A percentile compares a stretch with the other conserved stretches of the same genome.
These are phyloP conservation scores for Digitonthophagus gazella DNA, from an alignment of 2,888 invertebrate genomes.

Conservation along the genomic window DNA sequence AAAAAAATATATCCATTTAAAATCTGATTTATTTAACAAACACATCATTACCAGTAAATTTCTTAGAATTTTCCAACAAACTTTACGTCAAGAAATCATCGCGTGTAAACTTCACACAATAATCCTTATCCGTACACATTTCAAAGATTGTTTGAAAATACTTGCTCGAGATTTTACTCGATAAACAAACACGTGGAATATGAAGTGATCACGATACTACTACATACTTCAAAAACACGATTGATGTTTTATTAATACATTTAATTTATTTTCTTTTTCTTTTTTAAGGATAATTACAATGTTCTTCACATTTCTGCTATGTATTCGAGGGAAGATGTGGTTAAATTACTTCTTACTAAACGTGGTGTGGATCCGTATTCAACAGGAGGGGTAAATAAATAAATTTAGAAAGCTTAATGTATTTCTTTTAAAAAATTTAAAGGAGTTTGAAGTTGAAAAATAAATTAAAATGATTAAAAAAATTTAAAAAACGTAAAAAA, in stretches of 20 bases:
- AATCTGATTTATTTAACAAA: too few species aligned
- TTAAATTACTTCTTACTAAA: constrained; percentile 83
- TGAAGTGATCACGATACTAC: too few species aligned
- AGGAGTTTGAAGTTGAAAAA: too few species aligned
- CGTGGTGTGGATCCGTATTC: constrained; percentile 89
- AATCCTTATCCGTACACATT: not conserved
- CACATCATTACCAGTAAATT: not conserved
- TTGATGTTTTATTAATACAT: not conserved
- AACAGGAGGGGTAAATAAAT: constrained; percentile 83
- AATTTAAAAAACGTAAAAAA: too few species aligned
- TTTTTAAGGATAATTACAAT: constrained; percentile 88
- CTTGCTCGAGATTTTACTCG: not conserved
- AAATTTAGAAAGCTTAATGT: not conserved
- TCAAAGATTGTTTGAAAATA: not conserved
- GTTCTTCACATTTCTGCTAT: constrained; percentile 92
- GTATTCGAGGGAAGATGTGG: constrained; percentile 92
- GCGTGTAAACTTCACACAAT: too few species aligned
- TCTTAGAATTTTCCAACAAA: not conserved
- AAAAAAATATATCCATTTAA: too few species aligned
- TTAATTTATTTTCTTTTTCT: not conserved
- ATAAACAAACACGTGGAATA: too few species aligned
- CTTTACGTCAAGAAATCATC: not conserved
- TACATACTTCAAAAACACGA: too few species aligned
- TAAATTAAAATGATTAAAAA: too few species aligned
- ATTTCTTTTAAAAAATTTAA: not conserved